A percentile compares a stretch with the other conserved stretches of the same genome.
phyloP scores from a whole-genome alignment of 2,113 vertebrate species.

The Cariama cristata region DNA sequence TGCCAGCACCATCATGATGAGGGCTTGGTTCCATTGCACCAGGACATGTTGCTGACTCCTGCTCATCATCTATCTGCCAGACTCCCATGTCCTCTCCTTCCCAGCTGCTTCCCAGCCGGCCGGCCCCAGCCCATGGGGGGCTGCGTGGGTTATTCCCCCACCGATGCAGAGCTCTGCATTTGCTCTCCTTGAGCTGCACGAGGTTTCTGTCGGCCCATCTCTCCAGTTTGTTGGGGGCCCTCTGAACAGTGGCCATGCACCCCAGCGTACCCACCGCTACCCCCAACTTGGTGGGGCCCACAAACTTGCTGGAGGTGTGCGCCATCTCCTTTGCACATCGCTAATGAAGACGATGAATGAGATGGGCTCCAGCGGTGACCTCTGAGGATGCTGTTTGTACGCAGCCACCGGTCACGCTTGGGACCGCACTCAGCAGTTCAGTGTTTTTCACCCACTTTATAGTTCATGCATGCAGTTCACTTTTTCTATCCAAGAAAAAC shows the following conservation, averaged over 20 bases:
- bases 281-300: neutral
- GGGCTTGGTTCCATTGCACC: accelerated
- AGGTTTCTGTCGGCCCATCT: neutral
- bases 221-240: neutral
- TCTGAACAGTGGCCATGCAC: too few relatives aligned
- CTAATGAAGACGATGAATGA: neutral
- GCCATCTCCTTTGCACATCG: neutral
- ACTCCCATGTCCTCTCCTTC: neutral
- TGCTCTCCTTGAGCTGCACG: neutral
- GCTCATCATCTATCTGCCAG: accelerated
- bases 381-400: neutral
- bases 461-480: neutral
- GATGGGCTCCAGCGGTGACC: accelerated
- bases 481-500: neutral
- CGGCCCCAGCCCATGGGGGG: accelerated
- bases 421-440: neutral
- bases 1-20: accelerated
- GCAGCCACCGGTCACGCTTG: accelerated
- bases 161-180: neutral
- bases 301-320: neutral
- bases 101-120: neutral
- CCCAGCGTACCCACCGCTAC: accelerated
- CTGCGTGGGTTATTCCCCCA: neutral
- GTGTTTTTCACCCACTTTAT: neutral
- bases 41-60: neutral